These are phyloP conservation scores for Diadophis punctatus DNA, from an alignment of 2,113 vertebrate species.

Conservation along the genomic window DNA sequence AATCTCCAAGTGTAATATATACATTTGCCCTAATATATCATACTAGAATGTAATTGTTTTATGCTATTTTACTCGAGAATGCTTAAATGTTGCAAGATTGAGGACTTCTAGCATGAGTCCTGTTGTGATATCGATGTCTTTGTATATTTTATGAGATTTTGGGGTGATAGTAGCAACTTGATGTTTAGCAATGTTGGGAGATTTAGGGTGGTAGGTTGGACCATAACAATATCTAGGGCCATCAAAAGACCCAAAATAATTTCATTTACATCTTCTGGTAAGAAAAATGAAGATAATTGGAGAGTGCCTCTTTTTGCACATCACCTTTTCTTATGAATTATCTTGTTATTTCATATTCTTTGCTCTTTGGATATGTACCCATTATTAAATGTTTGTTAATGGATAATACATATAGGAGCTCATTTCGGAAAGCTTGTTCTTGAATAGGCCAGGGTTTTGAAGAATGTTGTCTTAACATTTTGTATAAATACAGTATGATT, in stretches of 20 bases:
- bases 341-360: not conserved
- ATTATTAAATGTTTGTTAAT: not conserved
- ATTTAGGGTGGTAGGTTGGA: not conserved
- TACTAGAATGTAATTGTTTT: not conserved
- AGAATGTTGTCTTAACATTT: not conserved
- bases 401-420: not conserved
- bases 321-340: not conserved
- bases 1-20: not conserved
- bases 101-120: not conserved
- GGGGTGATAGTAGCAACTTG: not conserved
- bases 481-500: not conserved
- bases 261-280: not conserved
- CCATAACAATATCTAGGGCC: not conserved
- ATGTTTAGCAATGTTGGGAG: not conserved
- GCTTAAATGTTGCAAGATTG: not conserved
- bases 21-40: not conserved
- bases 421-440: not conserved
- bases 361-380: not conserved
- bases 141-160: not conserved
- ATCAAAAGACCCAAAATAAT: not conserved
- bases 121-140: not conserved
- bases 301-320: not conserved
- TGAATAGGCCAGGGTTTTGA: not conserved
- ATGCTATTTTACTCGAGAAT: not conserved
- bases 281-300: not conserved